Evolutionary conservation across 2,888 invertebrate species (phyloP).

Genomic region (Macrosiphum euphorbiae): DNA sequence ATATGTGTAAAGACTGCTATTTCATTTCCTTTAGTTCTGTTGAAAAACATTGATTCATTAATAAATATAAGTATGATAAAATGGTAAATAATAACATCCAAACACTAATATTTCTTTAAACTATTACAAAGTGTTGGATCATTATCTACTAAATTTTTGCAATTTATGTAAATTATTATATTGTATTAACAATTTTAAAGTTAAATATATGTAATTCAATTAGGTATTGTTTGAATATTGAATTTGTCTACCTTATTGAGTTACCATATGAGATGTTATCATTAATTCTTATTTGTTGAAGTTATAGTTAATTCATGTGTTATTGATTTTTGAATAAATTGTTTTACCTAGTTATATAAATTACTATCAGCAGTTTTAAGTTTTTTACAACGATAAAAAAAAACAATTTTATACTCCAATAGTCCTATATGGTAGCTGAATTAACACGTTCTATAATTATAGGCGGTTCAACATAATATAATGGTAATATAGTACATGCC

Average conservation of each 20-base stretch:
- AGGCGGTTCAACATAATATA: not conserved
- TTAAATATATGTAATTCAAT: too few relatives aligned
- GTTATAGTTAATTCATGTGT: not conserved
- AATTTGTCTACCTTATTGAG: not conserved
- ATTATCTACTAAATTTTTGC: not conserved
- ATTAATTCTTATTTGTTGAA: not conserved
- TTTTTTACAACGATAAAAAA: not conserved
- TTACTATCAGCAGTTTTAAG: not conserved
- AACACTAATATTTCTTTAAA: not conserved
- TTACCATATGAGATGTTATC: not conserved
- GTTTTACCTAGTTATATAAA: not conserved
- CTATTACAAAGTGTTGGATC: not conserved
- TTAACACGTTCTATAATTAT: not conserved
- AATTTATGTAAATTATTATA: not conserved
- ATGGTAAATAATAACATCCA: not conserved
- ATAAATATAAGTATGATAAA: not conserved
- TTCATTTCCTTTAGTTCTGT: not conserved
- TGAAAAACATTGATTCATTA: not conserved
- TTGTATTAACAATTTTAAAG: not conserved
- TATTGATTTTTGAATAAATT: not conserved
- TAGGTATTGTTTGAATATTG: not conserved
- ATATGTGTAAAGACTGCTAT: not conserved
- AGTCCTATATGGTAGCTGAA: not conserved
- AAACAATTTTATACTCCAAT: not conserved
- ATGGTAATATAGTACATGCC: not conserved